A percentile compares a stretch with the other conserved stretches of the same genome.
phyloP scores from a whole-genome alignment of 2,797 vertebrate genomes.

The Pyrocephalus nanus region DNA sequence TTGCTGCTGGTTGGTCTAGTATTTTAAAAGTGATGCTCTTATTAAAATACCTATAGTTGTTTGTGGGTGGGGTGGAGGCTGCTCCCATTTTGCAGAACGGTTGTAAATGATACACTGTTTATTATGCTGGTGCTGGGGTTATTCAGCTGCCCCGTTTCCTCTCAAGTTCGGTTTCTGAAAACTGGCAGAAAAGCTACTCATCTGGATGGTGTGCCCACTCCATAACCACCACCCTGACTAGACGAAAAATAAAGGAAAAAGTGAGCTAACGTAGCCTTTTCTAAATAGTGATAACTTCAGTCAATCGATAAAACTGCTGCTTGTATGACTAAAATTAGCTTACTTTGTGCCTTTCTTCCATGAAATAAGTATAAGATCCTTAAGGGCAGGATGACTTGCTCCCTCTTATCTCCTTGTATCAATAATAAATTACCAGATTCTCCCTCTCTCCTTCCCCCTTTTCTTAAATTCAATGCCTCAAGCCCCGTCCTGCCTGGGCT shows the following conservation, averaged over 20 bases:
- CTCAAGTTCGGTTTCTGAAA: background rate
- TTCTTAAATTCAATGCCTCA: background rate
- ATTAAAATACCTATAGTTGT: background rate
- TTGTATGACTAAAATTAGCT: background rate
- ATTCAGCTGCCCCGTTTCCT: background rate
- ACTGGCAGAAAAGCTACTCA: background rate
- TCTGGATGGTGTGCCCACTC: background rate
- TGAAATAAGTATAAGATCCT: background rate
- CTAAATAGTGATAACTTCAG: background rate
- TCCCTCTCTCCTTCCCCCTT: background rate
- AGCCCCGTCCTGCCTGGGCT: fast-evolving
- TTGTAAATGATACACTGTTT: background rate
- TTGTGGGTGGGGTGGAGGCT: background rate
- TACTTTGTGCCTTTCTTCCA: background rate
- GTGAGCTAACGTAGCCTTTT: background rate
- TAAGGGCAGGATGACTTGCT: background rate
- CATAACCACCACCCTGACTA: background rate
- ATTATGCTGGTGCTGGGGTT: background rate
- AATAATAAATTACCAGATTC: background rate
- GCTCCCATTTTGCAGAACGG: background rate
- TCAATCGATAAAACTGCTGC: background rate
- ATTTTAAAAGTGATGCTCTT: background rate
- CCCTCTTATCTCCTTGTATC: background rate
- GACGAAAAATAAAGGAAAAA: background rate
- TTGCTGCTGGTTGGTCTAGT: background rate